A percentile compares a stretch with the other conserved stretches of the same genome.
Evolutionary conservation across 2,888 invertebrate genomes (phyloP).

Genomic region (Spatulosminthurus flaviceps): DNA sequence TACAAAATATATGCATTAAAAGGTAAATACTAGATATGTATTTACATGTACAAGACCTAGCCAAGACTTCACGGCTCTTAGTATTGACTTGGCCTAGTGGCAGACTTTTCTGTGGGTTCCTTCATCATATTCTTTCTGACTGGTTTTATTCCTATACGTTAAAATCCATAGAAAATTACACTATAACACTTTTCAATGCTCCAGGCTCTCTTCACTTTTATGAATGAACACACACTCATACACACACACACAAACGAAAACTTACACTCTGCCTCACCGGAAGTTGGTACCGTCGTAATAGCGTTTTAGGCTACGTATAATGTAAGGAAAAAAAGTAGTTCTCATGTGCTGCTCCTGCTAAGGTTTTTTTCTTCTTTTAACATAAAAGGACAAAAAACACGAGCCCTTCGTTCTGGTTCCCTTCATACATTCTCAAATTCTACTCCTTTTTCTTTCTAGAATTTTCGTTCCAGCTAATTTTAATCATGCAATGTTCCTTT

Average conservation of each 20-base stretch:
- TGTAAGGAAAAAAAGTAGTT: constrained; percentile 19
- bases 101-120: constrained; percentile 51
- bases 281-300: constrained; percentile 46
- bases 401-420: constrained; percentile 42
- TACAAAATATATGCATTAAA: no score
- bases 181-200: constrained; percentile 42
- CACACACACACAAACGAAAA: constrained; percentile 38
- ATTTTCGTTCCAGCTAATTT: constrained; percentile 5
- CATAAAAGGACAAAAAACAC: constrained; percentile 19
- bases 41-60: no score
- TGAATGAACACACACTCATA: constrained; percentile 57
- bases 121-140: constrained; percentile 9
- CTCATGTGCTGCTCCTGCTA: constrained; percentile 2
- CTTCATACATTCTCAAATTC: background rate
- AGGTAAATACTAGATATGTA: no score
- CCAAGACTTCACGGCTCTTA: no score
- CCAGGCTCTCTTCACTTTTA: constrained; percentile 57
- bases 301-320: background rate
- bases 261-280: constrained; percentile 49
- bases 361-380: background rate
- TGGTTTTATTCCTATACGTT: background rate
- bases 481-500: background rate
- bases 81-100: constrained; percentile 54
- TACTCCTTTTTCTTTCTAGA: background rate
- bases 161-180: constrained; percentile 3